Evolutionary conservation across 53 echinoderm and acorn worm genomes (phyloP).

Genomic region (Crossaster papposus): DNA sequence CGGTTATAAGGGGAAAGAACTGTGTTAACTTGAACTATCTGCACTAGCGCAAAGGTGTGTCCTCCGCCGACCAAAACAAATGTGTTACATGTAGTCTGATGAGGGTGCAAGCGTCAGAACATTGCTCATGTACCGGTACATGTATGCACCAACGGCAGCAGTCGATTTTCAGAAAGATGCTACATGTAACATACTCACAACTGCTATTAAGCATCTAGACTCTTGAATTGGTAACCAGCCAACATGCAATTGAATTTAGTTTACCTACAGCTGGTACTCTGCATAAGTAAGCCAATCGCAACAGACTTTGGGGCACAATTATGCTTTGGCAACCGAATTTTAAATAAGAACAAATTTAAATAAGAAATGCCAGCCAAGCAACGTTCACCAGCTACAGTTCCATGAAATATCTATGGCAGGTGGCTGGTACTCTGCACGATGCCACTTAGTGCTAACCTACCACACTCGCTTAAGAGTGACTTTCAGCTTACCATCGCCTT

Average conservation of each 20-base stretch:
- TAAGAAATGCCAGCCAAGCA: not conserved
- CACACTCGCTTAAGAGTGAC: not conserved
- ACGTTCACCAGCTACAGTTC: not conserved
- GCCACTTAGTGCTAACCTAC: not conserved
- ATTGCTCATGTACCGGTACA: too few species aligned
- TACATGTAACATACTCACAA: not conserved
- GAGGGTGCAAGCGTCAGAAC: not conserved
- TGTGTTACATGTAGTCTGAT: conserved; percentile 15
- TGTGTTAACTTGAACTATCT: not conserved
- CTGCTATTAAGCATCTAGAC: not conserved
- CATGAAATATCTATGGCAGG: not conserved
- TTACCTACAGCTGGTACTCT: not conserved
- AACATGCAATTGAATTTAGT: too few species aligned
- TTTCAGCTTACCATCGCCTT: not conserved
- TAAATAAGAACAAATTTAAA: not conserved
- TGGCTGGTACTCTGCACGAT: not conserved
- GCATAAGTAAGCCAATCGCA: not conserved
- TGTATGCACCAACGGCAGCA: too few species aligned
- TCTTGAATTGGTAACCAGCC: not conserved
- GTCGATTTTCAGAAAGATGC: not conserved
- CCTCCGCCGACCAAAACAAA: conserved; percentile 1
- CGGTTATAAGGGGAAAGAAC: not conserved
- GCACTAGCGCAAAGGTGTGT: not conserved
- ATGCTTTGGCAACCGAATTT: not conserved
- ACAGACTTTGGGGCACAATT: not conserved